These are phyloP conservation scores for Megalopta genalis DNA, from an alignment of 1,140 invertebrate genomes.

Conservation along the genomic window DNA sequence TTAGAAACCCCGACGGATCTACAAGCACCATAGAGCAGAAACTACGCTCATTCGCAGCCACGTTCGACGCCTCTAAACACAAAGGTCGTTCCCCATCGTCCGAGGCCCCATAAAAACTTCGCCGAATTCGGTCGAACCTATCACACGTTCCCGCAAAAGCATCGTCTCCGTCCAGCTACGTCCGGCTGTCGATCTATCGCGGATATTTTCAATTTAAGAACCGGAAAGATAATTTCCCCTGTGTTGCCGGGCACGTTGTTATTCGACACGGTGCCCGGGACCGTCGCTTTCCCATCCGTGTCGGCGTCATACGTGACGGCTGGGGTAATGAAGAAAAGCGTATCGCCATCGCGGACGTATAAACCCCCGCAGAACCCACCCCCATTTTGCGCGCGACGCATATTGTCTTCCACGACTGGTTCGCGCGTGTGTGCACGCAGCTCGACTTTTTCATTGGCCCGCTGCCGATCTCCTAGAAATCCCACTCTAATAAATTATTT, in stretches of 20 bases:
- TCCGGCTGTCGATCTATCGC: neutral
- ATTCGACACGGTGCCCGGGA: neutral
- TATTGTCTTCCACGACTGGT: too few species aligned
- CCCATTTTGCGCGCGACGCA: too few species aligned
- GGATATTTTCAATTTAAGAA: conserved; percentile 16
- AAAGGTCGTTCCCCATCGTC: neutral
- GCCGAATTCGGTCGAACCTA: neutral
- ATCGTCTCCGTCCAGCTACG: neutral
- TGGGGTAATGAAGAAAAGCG: conserved; percentile 60
- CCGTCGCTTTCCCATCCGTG: conserved; percentile 3
- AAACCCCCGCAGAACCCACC: neutral
- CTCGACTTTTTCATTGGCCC: too few species aligned
- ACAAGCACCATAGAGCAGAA: too few species aligned
- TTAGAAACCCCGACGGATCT: too few species aligned
- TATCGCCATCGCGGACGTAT: conserved; percentile 60
- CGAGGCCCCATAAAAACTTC: neutral
- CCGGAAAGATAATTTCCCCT: neutral
- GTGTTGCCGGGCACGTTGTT: neutral
- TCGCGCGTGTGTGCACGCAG: too few species aligned
- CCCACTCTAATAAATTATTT: too few species aligned
- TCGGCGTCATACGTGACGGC: conserved; percentile 58
- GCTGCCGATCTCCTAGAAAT: too few species aligned
- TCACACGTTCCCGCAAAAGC: neutral
- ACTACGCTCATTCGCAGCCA: too few species aligned
- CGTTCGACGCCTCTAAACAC: too few species aligned